These are phyloP conservation scores for Oryzias celebensis DNA, from an alignment of 2,113 vertebrate genomes.

Conservation along the genomic window DNA sequence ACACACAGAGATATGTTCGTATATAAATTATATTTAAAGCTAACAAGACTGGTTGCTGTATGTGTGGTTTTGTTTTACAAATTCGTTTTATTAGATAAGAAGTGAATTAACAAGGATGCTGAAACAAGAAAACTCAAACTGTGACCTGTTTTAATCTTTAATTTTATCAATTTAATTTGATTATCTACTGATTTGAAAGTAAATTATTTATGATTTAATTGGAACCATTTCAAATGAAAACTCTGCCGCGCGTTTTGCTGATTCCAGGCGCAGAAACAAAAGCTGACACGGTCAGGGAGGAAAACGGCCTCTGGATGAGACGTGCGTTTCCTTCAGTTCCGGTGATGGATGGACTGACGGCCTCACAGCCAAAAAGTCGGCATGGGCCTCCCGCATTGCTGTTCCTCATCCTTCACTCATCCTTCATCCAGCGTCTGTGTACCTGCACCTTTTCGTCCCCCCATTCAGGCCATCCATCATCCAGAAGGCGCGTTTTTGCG, in stretches of 20 bases:
- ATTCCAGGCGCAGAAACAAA: conserved; percentile 28
- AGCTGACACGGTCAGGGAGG: conserved; percentile 5
- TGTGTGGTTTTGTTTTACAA: too few species aligned
- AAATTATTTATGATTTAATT: neutral
- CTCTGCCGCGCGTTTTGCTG: conserved; percentile 2
- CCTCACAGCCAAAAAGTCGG: conserved; percentile 50
- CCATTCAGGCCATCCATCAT: conserved; percentile 48
- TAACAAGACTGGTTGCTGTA: too few species aligned
- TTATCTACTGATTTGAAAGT: neutral
- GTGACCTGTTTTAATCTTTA: neutral
- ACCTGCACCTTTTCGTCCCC: conserved; percentile 36
- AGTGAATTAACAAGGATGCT: too few species aligned
- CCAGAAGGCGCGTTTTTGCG: neutral
- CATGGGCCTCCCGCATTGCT: conserved; percentile 59
- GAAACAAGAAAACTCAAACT: neutral
- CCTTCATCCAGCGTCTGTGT: conserved; percentile 35
- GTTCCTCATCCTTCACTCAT: conserved; percentile 56
- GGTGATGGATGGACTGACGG: conserved; percentile 69
- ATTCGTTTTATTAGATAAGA: too few species aligned
- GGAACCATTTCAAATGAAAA: neutral
- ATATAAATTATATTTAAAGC: too few species aligned
- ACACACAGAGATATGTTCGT: too few species aligned
- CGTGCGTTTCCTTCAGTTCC: conserved; percentile 22
- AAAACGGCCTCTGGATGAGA: conserved; percentile 23
- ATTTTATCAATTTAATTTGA: neutral